Conservation (phyloP, 53 echinoderm and acorn worm species). For the Echinometra lucunter region DNA sequence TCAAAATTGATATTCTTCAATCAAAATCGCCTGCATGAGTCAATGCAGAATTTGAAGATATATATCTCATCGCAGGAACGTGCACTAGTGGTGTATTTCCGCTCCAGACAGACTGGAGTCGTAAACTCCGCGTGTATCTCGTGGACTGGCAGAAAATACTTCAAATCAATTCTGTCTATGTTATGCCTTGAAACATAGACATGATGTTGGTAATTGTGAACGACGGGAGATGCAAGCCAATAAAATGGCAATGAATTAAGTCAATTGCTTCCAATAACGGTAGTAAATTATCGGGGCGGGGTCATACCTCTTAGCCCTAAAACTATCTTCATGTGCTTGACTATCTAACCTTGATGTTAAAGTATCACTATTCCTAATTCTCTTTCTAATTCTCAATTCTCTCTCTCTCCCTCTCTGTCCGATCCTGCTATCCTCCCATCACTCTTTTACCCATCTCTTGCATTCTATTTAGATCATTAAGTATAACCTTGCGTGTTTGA, state of each 20-base stretch:
- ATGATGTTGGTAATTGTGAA: background rate
- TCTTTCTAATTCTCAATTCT: background rate
- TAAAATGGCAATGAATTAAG: constrained; percentile 40
- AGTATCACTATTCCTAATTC: background rate
- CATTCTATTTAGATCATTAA: background rate
- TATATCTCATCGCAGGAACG: background rate
- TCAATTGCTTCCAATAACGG: background rate
- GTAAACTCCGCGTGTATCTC: background rate
- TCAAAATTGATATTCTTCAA: constrained; percentile 19
- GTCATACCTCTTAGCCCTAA: background rate
- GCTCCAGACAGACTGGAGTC: constrained; percentile 23
- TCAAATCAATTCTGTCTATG: background rate
- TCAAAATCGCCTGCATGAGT: constrained; percentile 5
- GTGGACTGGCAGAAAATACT: constrained; percentile 20
- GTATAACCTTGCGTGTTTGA: background rate
- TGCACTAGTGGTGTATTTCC: constrained; percentile 14
- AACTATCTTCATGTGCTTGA: background rate
- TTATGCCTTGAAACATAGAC: background rate
- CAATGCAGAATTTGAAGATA: background rate
- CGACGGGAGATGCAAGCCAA: background rate
- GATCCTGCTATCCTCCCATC: background rate
- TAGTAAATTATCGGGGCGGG: constrained; percentile 14
- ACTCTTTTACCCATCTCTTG: background rate
- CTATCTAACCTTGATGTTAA: constrained; percentile 17
- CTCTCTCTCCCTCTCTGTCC: background rate